These are phyloP conservation scores for Kryptolebias ocellatus DNA, from an alignment of 2,797 vertebrate genomes.

Conservation along the genomic window DNA sequence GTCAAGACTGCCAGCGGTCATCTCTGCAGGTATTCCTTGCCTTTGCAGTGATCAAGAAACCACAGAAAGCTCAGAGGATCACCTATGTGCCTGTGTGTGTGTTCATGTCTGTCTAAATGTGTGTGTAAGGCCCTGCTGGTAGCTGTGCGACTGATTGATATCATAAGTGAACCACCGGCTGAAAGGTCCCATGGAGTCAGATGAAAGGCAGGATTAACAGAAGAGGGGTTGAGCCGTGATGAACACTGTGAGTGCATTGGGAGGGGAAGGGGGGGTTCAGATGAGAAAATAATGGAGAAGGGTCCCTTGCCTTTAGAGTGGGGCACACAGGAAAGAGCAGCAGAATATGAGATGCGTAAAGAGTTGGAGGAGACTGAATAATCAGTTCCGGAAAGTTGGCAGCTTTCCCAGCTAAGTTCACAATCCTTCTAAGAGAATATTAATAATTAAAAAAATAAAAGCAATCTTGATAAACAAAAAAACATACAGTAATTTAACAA, in stretches of 20 bases:
- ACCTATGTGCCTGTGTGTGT: conserved; percentile 7
- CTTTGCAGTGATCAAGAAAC: conserved; percentile 32
- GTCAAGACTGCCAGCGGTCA: conserved; percentile 14
- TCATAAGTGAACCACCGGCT: conserved; percentile 65
- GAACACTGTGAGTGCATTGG: conserved; percentile 64
- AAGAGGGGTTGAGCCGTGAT: conserved; percentile 65
- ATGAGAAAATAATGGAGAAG: conserved; percentile 75
- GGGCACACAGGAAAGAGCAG: conserved; percentile 29
- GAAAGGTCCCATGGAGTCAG: conserved; percentile 65
- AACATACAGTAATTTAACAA: conserved; percentile 58
- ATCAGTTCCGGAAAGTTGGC: conserved; percentile 70
- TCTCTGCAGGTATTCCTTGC: conserved; percentile 4
- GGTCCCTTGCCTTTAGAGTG: conserved; percentile 59
- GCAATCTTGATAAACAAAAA: conserved; percentile 49
- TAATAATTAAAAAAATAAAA: conserved; percentile 48
- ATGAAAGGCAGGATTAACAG: conserved; percentile 77
- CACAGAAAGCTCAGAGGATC: conserved; percentile 20
- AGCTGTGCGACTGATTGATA: conserved; percentile 66
- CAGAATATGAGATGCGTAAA: conserved; percentile 65
- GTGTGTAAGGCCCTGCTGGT: conserved; percentile 43
- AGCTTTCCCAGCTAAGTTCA: conserved; percentile 63
- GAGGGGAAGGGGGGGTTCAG: conserved; percentile 67
- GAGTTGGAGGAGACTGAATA: conserved; percentile 67
- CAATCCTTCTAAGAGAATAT: conserved; percentile 44
- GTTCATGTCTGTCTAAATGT: conserved; percentile 4